Evolutionary conservation across 1,140 invertebrate genomes (phyloP).

Genomic region (Pseudomyrmex sp.): DNA sequence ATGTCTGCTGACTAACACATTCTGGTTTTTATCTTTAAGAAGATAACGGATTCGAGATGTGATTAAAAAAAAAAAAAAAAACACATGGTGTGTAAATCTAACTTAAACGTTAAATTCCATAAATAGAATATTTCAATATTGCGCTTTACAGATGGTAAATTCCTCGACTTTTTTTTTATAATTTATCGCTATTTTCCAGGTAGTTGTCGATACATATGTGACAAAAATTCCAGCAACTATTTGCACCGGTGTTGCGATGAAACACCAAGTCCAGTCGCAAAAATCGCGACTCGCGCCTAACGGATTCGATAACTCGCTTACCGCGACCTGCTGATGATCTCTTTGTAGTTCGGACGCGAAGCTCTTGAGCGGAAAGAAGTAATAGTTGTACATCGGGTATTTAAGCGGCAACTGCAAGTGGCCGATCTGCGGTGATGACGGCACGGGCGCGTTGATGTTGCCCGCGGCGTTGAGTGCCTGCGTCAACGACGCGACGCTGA

Average conservation of each 20-base stretch:
- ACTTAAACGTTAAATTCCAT: no score
- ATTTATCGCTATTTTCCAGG: no score
- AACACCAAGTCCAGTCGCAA: neutral
- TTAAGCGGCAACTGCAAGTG: slow-evolving; percentile 64
- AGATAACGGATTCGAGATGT: neutral
- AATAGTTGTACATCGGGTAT: slow-evolving; percentile 70
- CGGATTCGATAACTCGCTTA: slow-evolving; percentile 51
- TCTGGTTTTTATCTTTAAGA: neutral
- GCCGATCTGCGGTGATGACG: slow-evolving; percentile 34
- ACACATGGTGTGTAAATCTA: no score
- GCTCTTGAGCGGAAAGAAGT: slow-evolving; percentile 76
- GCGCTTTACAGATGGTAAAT: no score
- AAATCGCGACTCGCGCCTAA: slow-evolving; percentile 26
- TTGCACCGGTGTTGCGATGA: neutral
- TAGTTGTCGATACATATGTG: no score
- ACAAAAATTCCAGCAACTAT: neutral
- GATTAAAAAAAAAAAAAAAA: no score
- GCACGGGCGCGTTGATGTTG: slow-evolving; percentile 44
- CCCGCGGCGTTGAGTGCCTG: slow-evolving; percentile 64
- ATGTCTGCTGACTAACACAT: neutral
- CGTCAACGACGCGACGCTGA: slow-evolving; percentile 67
- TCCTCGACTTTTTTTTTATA: no score
- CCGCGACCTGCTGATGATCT: slow-evolving; percentile 61
- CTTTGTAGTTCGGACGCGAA: slow-evolving; percentile 73
- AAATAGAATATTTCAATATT: neutral